Evolutionary conservation across 2,797 vertebrate genomes (phyloP), one percentile per base, ranked within the genome.

Genomic region (Phataginus tricuspis): DNA sequence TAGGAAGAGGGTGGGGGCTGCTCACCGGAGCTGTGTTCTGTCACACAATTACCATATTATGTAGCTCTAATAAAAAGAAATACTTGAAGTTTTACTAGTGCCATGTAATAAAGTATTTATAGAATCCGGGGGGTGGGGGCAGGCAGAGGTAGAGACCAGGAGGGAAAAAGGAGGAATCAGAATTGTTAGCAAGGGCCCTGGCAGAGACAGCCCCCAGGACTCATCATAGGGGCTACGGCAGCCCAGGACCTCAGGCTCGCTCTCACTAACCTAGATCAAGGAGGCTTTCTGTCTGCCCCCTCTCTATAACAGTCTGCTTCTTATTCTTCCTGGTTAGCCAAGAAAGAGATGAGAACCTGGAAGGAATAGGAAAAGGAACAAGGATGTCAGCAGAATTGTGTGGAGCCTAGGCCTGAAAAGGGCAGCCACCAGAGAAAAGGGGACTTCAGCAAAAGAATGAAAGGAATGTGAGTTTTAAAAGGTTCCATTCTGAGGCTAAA

Each of bases 71-170:
- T 98, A 98, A 98, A 98, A 98, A 98, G 97, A 97, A 98, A 82
- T 85, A 92, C 98, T 98, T 98, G 98, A 98, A 98, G 98, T 98
- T 98, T 99, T 99, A 98, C 98, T 98, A 98, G 98, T 98, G 98
- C 98, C 98, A 98, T 98, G 98, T 98, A 99, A 98, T 98, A 98
- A 99, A 99, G 98, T 99, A 99, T 99, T 99, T 99, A 99, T 98
- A 99, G 98, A 98, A 98, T 98, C 0, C 0, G 23, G 96, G 34
- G 80, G 49, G 21, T 5, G 53, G 63, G 77, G 61, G 69, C 29
- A 37, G 89, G 86, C 89, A 63, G 85, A 91, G 77, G 74, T 61
- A 72, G 75, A 85, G 53, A 57, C 55, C 29, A 42, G 85, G 85
- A 72, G 29, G 84, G 86, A 69, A 86, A 39, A 7, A 4, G 0